A percentile compares a stretch with the other conserved stretches of the same genome.
Evolutionary conservation across 2,888 invertebrate species (phyloP).

Genomic region (Tetranychus piercei): DNA sequence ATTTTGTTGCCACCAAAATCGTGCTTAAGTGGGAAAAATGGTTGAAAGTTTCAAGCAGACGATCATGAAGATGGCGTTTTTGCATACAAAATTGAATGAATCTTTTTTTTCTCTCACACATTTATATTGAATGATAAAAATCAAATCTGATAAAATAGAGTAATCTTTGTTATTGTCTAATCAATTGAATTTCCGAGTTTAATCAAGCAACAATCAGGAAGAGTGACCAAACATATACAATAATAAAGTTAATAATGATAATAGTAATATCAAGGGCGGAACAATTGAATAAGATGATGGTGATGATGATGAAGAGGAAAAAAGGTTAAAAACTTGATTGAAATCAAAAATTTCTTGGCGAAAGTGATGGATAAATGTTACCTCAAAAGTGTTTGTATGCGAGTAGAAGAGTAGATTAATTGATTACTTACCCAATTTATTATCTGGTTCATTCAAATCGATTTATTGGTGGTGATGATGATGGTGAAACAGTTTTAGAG

Average conservation of each 20-base stretch:
- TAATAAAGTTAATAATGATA: not conserved
- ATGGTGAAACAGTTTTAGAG: not conserved
- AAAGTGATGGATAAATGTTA: not conserved
- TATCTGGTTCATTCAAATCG: not conserved
- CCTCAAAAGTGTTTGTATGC: no score
- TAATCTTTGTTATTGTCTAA: not conserved
- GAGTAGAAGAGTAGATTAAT: not conserved
- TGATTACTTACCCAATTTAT: conserved; percentile 1
- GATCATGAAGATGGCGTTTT: not conserved
- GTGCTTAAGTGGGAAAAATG: not conserved
- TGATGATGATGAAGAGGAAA: not conserved
- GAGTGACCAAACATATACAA: not conserved
- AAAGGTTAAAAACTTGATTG: not conserved
- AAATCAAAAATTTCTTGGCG: not conserved
- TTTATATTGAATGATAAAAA: not conserved
- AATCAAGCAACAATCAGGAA: not conserved
- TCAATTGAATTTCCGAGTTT: not conserved
- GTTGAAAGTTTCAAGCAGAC: not conserved
- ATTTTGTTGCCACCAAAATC: not conserved
- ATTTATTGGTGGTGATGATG: not conserved
- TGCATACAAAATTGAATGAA: not conserved
- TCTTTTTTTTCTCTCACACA: not conserved
- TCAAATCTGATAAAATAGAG: not conserved
- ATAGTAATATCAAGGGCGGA: not conserved
- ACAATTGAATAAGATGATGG: not conserved